phyloP scores from a whole-genome alignment of 2,113 vertebrate genomes.

The Dunckerocampus dactyliophorus region DNA sequence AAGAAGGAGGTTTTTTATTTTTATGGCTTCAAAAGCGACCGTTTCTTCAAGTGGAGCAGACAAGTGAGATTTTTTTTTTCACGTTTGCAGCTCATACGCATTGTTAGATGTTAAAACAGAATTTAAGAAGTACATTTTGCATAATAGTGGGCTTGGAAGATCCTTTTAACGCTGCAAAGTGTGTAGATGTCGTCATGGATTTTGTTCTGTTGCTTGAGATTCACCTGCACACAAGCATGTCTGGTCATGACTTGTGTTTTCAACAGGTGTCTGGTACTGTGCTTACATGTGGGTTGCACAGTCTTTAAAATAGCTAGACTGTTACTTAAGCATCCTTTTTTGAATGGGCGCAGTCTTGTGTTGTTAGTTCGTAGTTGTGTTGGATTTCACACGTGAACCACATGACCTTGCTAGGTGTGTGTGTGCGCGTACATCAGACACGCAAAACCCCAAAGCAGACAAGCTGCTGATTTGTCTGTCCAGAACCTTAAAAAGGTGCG shows the following conservation, averaged over 20 bases:
- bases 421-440: slow-evolving; percentile 20
- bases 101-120: no score
- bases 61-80: no score
- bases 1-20: no score
- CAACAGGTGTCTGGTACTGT: slow-evolving; percentile 60
- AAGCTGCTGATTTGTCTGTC: slow-evolving; percentile 38
- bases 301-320: background rate
- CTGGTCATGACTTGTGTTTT: slow-evolving; percentile 55
- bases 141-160: no score
- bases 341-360: background rate
- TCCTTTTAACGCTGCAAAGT: no score
- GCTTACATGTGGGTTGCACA: slow-evolving; percentile 11
- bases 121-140: no score
- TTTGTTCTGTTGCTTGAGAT: slow-evolving; percentile 33
- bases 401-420: slow-evolving; percentile 20
- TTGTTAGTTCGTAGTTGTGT: background rate
- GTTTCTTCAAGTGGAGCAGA: no score
- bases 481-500: slow-evolving; percentile 15
- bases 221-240: slow-evolving; percentile 56
- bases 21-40: no score
- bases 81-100: no score
- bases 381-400: background rate
- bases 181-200: slow-evolving; percentile 22
- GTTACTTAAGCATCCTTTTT: background rate
- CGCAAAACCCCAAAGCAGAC: slow-evolving; percentile 33